These are phyloP conservation scores for Anneissia japonica DNA, from an alignment of 35 echinoderm and acorn worm species.

Conservation along the genomic window DNA sequence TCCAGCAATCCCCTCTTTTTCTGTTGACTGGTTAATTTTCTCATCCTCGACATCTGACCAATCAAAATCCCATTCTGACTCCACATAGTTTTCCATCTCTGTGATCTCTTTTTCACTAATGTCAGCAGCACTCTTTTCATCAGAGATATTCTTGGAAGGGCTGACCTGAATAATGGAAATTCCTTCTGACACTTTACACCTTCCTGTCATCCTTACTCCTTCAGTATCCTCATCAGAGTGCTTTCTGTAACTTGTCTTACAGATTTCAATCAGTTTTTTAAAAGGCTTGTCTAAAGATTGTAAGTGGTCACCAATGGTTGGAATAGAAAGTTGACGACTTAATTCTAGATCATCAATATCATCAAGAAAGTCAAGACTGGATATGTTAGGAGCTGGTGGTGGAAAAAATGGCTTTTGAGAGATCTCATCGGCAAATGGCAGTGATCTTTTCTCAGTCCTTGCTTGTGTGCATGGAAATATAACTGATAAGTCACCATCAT, in stretches of 20 bases:
- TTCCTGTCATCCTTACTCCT: not conserved
- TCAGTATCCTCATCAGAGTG: not conserved
- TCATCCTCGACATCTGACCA: not conserved
- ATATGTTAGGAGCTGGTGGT: slow-evolving; percentile 60
- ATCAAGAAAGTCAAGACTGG: slow-evolving; percentile 77
- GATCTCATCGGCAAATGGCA: not conserved
- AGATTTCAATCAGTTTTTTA: not conserved
- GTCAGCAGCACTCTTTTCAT: not conserved
- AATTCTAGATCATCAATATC: slow-evolving; percentile 36
- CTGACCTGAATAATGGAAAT: not conserved
- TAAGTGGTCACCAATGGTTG: not conserved
- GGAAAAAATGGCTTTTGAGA: slow-evolving; percentile 9
- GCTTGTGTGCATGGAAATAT: not conserved
- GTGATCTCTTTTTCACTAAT: not conserved
- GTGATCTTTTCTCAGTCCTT: not conserved
- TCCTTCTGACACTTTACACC: not conserved
- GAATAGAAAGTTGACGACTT: not conserved
- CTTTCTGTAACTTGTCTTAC: no score
- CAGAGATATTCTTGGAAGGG: not conserved
- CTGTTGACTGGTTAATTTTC: not conserved
- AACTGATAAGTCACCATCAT: not conserved
- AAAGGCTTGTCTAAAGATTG: not conserved
- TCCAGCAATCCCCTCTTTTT: not conserved
- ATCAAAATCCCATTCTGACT: slow-evolving; percentile 1
- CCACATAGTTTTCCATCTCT: not conserved